Percentiles rank a stretch among this genome's conserved stretches.
phyloP scores from a whole-genome alignment of 2,888 invertebrate species.

The Stegana nigrithorax region DNA sequence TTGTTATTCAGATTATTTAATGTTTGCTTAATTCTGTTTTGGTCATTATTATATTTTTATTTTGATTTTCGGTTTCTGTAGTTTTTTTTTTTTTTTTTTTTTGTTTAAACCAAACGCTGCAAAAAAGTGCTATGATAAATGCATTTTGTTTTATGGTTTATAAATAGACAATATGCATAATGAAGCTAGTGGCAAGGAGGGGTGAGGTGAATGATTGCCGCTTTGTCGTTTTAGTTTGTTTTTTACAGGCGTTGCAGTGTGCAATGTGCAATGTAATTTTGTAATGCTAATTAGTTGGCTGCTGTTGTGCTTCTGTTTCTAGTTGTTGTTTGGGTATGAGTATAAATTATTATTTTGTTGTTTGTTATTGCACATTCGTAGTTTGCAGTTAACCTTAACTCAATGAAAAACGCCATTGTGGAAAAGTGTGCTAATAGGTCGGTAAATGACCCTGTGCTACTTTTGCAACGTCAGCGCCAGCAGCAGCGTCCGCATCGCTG shows the following conservation, averaged over 20 bases:
- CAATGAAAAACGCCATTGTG: conserved; percentile 58
- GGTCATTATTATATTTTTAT: not conserved
- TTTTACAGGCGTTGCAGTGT: not conserved
- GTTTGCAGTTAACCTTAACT: conserved; percentile 58
- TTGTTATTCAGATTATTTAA: conserved; percentile 12
- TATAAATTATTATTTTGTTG: conserved; percentile 11
- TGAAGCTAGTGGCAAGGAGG: not conserved
- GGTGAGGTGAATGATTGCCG: too few species aligned
- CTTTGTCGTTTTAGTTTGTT: not conserved
- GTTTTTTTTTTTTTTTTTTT: not conserved
- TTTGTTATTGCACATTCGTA: conserved; percentile 23
- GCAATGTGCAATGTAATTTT: not conserved
- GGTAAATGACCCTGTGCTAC: conserved; percentile 66
- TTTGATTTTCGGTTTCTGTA: not conserved
- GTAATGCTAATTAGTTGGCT: not conserved
- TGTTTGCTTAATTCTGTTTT: not conserved
- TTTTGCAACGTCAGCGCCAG: conserved; percentile 33
- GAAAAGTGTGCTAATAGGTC: conserved; percentile 67
- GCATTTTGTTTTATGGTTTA: conserved; percentile 20
- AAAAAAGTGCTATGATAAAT: conserved; percentile 10
- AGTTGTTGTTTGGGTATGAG: conserved; percentile 23
- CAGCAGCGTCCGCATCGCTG: not conserved
- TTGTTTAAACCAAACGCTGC: not conserved
- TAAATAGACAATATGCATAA: not conserved
- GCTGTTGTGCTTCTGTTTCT: conserved; percentile 17